Evolutionary conservation across 2,797 vertebrate genomes (phyloP), one percentile per base, ranked within the genome.

Genomic region (Bryconaethiops microstoma): DNA sequence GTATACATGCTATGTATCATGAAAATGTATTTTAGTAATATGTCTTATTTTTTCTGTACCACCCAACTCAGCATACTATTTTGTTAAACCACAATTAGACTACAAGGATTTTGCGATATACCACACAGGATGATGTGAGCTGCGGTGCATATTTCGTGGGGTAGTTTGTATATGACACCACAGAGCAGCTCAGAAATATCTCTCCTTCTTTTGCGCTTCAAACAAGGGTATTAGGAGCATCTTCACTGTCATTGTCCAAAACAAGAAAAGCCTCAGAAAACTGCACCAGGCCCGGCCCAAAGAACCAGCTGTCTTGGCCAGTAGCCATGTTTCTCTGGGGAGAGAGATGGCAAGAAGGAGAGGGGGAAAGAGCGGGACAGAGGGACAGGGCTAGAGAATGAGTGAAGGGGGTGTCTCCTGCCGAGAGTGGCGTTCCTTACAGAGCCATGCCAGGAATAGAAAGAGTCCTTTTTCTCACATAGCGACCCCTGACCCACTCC

Each of bases 301-400:
- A 93, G 94, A 94, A 96, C 95, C 96, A 98, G 96, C 96, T 98
- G 97, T 94, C 95, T 93, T 97, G 96, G 97, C 97, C 92, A 88
- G 94, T 94, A 94, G 96, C 96, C 96, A 96, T 93, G 90, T 92
- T 92, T 92, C 95, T 92, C 91, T 83, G 85, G 91, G 90, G 90
- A 90, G 85, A 82, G 87, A 79, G 79, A 81, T 59, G 79, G 81
- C 59, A 63, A 82, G 62, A 82, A 72, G 85, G 83, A 87, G 84
- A 87, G 42, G 45, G 79, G 80, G 57, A 65, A 73, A 79, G 62
- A 71, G 78, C 52, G 74, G 64, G 73, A 85, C 57, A 69, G 79
- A 77, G 73, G 45, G 71, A 80, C 35, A 75, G 64, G 77, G 83
- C 64, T 68, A 75, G 76, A 74, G 78, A 85, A 65, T 67, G 62